phyloP scores from a whole-genome alignment of 2,888 invertebrate genomes.

The Folsomia candida region DNA sequence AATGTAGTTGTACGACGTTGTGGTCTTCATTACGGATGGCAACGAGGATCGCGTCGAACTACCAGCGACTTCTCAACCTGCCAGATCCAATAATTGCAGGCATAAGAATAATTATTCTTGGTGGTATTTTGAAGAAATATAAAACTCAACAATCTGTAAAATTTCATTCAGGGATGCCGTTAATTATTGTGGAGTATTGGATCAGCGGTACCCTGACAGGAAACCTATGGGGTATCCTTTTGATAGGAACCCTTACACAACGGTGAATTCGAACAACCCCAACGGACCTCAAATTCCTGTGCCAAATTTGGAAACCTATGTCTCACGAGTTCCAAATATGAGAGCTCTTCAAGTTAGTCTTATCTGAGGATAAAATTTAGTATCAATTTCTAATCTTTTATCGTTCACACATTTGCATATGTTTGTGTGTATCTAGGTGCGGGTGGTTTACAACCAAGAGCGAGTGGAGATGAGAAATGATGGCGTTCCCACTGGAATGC shows the following conservation, averaged over 20 bases:
- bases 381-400: not conserved
- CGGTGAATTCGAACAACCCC: not conserved
- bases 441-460: conserved; percentile 12
- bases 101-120: too few relatives aligned
- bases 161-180: conserved; percentile 72
- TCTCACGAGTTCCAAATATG: not conserved
- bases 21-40: conserved; percentile 51
- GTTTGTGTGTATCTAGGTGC: conserved; percentile 6
- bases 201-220: conserved; percentile 74
- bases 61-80: not conserved
- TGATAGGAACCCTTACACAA: not conserved
- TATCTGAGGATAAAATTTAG: too few relatives aligned
- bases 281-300: not conserved
- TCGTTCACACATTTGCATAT: not conserved
- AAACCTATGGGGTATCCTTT: conserved; percentile 62
- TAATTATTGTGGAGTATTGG: conserved; percentile 75
- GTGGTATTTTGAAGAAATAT: too few relatives aligned
- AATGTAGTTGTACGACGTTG: conserved; percentile 51
- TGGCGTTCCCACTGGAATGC: conserved; percentile 10
- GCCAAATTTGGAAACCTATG: not conserved
- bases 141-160: too few relatives aligned
- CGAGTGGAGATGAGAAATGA: not conserved
- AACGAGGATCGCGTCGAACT: conserved; percentile 48
- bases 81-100: not conserved
- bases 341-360: not conserved